Percentiles rank a stretch among this genome's conserved stretches.
Evolutionary conservation across 2,113 vertebrate species (phyloP).

Genomic region (Daboia siamensis): DNA sequence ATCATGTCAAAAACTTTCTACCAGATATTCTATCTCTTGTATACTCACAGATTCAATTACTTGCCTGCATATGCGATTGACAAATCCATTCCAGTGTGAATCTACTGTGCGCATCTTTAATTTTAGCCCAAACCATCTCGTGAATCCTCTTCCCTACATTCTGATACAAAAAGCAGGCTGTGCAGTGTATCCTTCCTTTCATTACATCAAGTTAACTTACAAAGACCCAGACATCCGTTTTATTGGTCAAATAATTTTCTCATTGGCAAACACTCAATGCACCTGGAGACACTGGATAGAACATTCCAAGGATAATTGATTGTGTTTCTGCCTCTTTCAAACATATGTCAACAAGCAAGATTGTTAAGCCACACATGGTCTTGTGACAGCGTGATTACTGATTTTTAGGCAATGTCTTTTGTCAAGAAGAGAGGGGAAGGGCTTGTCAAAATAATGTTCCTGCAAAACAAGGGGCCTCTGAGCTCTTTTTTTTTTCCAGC

Average conservation of each 20-base stretch:
- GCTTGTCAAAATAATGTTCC: slow-evolving; percentile 67
- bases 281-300: slow-evolving; percentile 44
- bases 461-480: slow-evolving; percentile 44
- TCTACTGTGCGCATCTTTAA: slow-evolving; percentile 9
- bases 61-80: background rate
- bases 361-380: slow-evolving; percentile 63
- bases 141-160: background rate
- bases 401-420: slow-evolving; percentile 66
- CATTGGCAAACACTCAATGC: slow-evolving; percentile 17
- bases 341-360: slow-evolving; percentile 64
- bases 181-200: slow-evolving; percentile 37
- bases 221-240: slow-evolving; percentile 51
- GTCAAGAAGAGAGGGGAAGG: slow-evolving; percentile 63
- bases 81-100: slow-evolving; percentile 28
- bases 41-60: background rate
- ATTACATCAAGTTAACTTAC: slow-evolving; percentile 43
- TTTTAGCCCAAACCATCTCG: background rate
- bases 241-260: slow-evolving; percentile 50
- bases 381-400: slow-evolving; percentile 67
- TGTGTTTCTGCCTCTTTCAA: slow-evolving; percentile 52
- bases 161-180: background rate
- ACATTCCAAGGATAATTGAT: slow-evolving; percentile 59
- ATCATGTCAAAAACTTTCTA: background rate
- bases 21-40: background rate
- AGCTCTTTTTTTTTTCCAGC: slow-evolving; percentile 51